Percentiles rank a stretch among this genome's conserved stretches.
Conservation (phyloP, 1,140 invertebrate species). For the Lamellibrachia luymesi region DNA sequence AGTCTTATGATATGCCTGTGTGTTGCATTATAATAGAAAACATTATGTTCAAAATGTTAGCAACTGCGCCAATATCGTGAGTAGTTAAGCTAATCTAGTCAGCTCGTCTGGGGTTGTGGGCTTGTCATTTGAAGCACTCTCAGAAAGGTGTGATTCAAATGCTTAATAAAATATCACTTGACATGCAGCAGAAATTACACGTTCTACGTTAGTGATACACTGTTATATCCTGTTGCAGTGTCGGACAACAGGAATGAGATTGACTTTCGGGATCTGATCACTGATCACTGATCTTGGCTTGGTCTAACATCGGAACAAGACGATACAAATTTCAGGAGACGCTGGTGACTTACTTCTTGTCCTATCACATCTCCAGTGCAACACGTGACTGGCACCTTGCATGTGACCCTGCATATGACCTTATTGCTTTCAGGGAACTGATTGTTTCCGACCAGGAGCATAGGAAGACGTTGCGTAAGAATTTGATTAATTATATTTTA, state of each 20-base stretch:
- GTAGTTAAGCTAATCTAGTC: no score
- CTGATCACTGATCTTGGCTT: conserved; percentile 7
- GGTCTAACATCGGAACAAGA: not conserved
- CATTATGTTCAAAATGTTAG: no score
- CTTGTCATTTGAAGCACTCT: no score
- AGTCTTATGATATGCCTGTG: no score
- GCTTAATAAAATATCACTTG: no score
- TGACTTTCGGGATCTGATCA: conserved; percentile 10
- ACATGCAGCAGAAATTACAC: no score
- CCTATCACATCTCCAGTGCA: no score
- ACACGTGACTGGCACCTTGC: not conserved
- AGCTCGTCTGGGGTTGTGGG: no score
- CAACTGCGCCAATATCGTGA: no score
- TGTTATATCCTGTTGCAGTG: not conserved
- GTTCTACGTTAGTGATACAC: not conserved
- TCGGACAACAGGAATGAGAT: not conserved
- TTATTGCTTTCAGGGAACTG: not conserved
- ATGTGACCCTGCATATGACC: not conserved
- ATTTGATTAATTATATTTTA: not conserved
- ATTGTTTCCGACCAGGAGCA: not conserved
- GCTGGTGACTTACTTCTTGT: not conserved
- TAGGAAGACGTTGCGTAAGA: not conserved
- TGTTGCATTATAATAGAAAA: no score
- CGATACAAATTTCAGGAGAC: not conserved
- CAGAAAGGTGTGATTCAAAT: no score